Evolutionary conservation across 2,113 vertebrate species (phyloP), one percentile per base, ranked within the genome.

Genomic region (Crotophaga sulcirostris): DNA sequence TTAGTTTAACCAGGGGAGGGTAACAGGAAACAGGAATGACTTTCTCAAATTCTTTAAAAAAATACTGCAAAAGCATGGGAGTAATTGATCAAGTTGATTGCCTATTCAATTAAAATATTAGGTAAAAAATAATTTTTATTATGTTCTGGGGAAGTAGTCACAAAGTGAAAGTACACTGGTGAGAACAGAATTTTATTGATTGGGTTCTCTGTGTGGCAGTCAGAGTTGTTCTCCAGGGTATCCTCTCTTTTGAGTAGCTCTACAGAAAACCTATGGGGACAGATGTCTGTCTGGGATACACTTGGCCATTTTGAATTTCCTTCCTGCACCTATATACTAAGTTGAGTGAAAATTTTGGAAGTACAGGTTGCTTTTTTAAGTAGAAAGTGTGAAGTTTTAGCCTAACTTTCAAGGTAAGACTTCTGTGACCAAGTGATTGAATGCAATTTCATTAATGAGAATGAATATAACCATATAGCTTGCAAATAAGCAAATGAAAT

Each of bases 301-400:
- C 9, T 26, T 84, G 17, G 3, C 44, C 0, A 0, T 42, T 82
- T 62, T 44, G 28, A 58, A 9, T 67, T 85, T 31, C 16, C 5
- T 28, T 76, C 20, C 20, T 86, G 28, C 33, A 9, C 51, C 11
- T 88, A 34, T 38, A 21, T 26, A 11, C n/a, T 33, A 67, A 34
- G 5, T 38, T 58, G 11, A 44, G 6, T 68, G 49, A 81, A 55
- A 44, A 55, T 38, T 78, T 44, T 82, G 23, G 29, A 92, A 40
- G 9, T 31, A 16, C 29, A 49, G 6, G 31, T 66, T 80, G 11
- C 2, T 72, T 74, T 77, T 76, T 54, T 54, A 44, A 59, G 36
- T 40, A 64, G 14, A 64, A 68, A 45, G 38, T 33, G 33, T 12
- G 42, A 6, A 5, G 4, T 49, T 68, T 63, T n/a, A 31, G 6